Percentiles rank a stretch among this genome's conserved stretches.
phyloP scores from a whole-genome alignment of 1,140 invertebrate genomes.

The Drosophila kikkawai region DNA sequence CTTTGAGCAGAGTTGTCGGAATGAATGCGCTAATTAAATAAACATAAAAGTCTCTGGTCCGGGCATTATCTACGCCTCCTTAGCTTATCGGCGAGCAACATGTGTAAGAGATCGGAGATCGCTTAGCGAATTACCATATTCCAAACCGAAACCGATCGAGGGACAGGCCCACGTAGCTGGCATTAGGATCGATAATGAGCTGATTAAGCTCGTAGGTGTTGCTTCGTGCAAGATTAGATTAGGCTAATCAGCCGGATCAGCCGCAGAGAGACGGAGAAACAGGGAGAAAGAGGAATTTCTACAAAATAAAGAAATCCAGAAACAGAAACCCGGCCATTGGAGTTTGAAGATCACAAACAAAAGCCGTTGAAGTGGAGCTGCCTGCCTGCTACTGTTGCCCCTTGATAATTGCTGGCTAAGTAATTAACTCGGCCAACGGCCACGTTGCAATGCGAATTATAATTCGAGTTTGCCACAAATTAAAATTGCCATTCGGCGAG shows the following conservation, averaged over 20 bases:
- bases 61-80: slow-evolving; percentile 78
- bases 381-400: slow-evolving; percentile 27
- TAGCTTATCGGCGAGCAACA: slow-evolving; percentile 73
- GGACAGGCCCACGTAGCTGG: slow-evolving; percentile 57
- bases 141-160: background rate
- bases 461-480: slow-evolving; percentile 79
- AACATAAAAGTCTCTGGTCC: slow-evolving; percentile 65
- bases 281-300: background rate
- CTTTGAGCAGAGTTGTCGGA: slow-evolving; percentile 8
- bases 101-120: slow-evolving; percentile 65
- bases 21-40: slow-evolving; percentile 79
- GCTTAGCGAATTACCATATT: slow-evolving; percentile 59
- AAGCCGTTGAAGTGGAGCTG: slow-evolving; percentile 34
- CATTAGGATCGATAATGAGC: slow-evolving; percentile 67
- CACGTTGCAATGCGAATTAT: slow-evolving; percentile 70
- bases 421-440: slow-evolving; percentile 70
- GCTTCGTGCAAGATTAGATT: slow-evolving; percentile 78
- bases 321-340: background rate
- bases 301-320: slow-evolving; percentile 1
- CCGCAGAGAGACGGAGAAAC: background rate
- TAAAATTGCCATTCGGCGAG: slow-evolving; percentile 73
- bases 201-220: slow-evolving; percentile 70
- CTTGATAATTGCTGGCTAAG: slow-evolving; percentile 60
- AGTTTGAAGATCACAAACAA: slow-evolving; percentile 50
- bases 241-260: slow-evolving; percentile 74